Conservation (phyloP, 2,888 invertebrate species). For the Thymelicus sylvestris region DNA sequence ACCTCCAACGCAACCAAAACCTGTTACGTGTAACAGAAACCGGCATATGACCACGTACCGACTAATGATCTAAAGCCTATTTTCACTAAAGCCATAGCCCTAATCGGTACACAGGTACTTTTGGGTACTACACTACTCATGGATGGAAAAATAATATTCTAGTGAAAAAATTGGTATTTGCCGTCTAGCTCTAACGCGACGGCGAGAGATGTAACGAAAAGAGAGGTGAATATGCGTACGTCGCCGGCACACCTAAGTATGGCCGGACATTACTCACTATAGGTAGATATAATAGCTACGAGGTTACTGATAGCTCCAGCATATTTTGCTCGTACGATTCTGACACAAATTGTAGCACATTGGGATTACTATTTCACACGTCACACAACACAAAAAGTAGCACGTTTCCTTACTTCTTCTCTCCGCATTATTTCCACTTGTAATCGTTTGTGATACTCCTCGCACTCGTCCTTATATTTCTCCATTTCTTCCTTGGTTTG, state of each 20-base stretch:
- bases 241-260: slow-evolving; percentile 83
- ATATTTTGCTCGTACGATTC: slow-evolving; percentile 56
- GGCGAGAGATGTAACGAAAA: slow-evolving; percentile 67
- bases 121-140: slow-evolving; percentile 58
- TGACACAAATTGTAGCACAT: slow-evolving; percentile 60
- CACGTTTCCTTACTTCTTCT: slow-evolving; percentile 96
- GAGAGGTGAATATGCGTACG: slow-evolving; percentile 83
- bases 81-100: slow-evolving; percentile 44
- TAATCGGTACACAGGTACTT: slow-evolving; percentile 52
- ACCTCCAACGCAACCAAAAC: slow-evolving; percentile 81
- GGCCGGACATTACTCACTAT: slow-evolving; percentile 85
- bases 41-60: slow-evolving; percentile 56
- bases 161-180: slow-evolving; percentile 66
- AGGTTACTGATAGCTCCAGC: slow-evolving; percentile 71
- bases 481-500: slow-evolving; percentile 99
- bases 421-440: slow-evolving; percentile 98
- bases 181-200: slow-evolving; percentile 68
- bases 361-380: slow-evolving; percentile 57
- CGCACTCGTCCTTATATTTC: slow-evolving; percentile 98
- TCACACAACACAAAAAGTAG: slow-evolving; percentile 67
- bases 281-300: slow-evolving; percentile 74
- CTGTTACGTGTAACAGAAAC: slow-evolving; percentile 79
- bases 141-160: slow-evolving; percentile 59
- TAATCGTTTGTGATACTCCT: slow-evolving; percentile 97
- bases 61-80: slow-evolving; percentile 56